Base-by-base conservation (phyloP, 2,113 vertebrate genomes). In the Phylloscopus whistleri region DNA sequence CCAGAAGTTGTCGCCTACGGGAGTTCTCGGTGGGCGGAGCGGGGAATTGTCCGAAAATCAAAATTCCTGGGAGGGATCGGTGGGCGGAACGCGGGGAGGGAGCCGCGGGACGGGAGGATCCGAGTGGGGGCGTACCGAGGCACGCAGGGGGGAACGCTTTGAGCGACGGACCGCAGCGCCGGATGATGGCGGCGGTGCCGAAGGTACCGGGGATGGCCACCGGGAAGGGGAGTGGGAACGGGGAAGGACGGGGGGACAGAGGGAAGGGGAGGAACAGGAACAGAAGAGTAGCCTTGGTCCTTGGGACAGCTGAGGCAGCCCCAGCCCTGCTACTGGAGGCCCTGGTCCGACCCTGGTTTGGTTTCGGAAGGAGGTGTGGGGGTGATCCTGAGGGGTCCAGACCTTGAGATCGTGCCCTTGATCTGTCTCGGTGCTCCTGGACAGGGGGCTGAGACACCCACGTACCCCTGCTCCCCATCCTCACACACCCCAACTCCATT, bases 401-500 rank as follows among this genome's bases (percentile, higher is more conserved):
- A 8, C 10, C 8, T 66, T 28, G 49, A 33, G 16, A 12, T 11
- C 20, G 16, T 67, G 78, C 13, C 21, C 21, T n/a, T 8, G 2
- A 4, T 43, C 6, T 1, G 3, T 28, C 21, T 8, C 11, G 13
- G 5, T 39, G n/a, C 33, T 17, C 10, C 7, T 48, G 43, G 9
- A 7, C 13, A 33, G 16, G 28, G 16, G 5, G 8, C 22, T 16
- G 52, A 48, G 35, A 18, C 13, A 17, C 30, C 10, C 33, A 4
- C 6, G 1, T 17, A 22, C 4, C 3, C 2, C 13, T 24, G 21
- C 16, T 52, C 27, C 7, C 3, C 3, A 10, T 31, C 33, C 6
- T 56, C 43, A 35, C 48, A 8, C 17, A 30, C 51, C 31, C 8
- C 21, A 43, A 2, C 0, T 9, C n/a, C 1, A 0, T 37, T 7